Evolutionary conservation across 2,797 vertebrate genomes (phyloP).

Genomic region (Chelidonichthys spinosus): DNA sequence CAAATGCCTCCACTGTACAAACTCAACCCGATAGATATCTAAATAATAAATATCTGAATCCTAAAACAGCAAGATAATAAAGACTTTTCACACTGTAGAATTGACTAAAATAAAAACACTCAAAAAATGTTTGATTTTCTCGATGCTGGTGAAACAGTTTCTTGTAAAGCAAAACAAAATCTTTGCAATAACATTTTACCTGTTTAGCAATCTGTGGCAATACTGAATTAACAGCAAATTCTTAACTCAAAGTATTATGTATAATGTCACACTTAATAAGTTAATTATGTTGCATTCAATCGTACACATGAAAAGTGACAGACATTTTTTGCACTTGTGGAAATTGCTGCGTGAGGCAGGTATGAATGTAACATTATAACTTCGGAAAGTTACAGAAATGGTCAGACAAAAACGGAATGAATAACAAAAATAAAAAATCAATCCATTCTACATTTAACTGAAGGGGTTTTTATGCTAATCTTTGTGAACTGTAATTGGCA

Average conservation of each 20-base stretch:
- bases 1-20: not conserved
- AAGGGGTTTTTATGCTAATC: not conserved
- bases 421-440: conserved; percentile 1
- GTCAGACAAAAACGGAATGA: not conserved
- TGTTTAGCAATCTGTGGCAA: not conserved
- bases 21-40: not conserved
- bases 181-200: not conserved
- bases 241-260: not conserved
- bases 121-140: not conserved
- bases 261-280: no score
- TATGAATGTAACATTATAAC: not conserved
- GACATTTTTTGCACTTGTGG: not conserved
- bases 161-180: not conserved
- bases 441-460: not conserved
- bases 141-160: not conserved
- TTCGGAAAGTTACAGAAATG: not conserved
- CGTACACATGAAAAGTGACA: no score
- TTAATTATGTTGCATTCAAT: no score
- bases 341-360: not conserved
- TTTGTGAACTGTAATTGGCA: not conserved
- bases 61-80: not conserved
- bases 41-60: not conserved
- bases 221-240: not conserved
- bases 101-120: not conserved
- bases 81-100: not conserved